phyloP scores from a whole-genome alignment of 2,113 vertebrate species.

The Strix aluco region DNA sequence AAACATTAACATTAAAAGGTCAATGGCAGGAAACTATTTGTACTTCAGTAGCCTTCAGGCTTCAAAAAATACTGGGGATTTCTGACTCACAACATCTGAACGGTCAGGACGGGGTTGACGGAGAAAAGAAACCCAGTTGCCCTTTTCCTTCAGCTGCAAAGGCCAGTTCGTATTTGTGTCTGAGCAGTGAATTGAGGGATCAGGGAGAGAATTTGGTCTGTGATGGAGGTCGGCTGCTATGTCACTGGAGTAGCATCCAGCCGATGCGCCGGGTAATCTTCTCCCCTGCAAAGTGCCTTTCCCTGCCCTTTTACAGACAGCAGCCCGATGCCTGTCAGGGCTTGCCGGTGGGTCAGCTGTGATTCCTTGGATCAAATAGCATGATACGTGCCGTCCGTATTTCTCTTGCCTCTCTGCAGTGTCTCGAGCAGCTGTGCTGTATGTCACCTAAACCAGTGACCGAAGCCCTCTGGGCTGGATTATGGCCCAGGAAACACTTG shows the following conservation, averaged over 20 bases:
- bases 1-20: neutral
- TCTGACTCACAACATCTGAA: neutral
- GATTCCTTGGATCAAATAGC: neutral
- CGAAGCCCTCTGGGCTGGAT: neutral
- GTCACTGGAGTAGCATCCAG: neutral
- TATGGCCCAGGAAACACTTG: neutral
- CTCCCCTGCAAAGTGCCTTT: neutral
- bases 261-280: fast-evolving
- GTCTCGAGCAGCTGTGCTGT: neutral
- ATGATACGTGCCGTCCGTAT: fast-evolving
- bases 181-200: neutral
- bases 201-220: neutral
- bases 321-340: neutral
- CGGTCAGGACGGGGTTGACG: fast-evolving
- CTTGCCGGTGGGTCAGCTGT: neutral
- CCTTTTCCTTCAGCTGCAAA: neutral
- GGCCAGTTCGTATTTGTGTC: neutral
- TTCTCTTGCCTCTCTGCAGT: neutral
- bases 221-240: fast-evolving
- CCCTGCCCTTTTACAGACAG: neutral
- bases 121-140: neutral
- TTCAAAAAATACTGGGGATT: neutral
- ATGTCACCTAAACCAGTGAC: neutral
- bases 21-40: neutral
- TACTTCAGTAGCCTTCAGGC: neutral